Conservation (phyloP, 2,888 invertebrate species). For the Drosophila kambysellisi region DNA sequence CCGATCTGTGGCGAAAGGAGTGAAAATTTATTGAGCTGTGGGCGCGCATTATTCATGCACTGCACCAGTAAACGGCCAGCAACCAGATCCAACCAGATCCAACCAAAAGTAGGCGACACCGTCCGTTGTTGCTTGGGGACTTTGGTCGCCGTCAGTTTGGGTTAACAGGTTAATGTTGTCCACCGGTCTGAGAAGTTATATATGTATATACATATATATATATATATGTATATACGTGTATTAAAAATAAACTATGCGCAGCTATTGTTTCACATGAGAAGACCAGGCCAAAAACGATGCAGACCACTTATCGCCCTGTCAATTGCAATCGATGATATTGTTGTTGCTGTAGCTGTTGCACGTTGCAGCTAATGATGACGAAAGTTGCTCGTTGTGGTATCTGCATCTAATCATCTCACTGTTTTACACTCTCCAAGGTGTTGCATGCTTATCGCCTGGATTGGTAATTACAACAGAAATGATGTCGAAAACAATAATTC, state of each 20-base stretch:
- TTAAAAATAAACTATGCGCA: constrained; percentile 44
- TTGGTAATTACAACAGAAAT: constrained; percentile 73
- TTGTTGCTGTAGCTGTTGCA: constrained; percentile 25
- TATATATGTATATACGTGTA: neutral
- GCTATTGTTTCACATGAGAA: constrained; percentile 68
- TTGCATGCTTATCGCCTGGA: constrained; percentile 62
- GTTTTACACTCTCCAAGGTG: constrained; percentile 61
- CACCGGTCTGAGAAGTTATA: constrained; percentile 42
- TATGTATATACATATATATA: neutral
- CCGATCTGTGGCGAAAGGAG: constrained; percentile 73
- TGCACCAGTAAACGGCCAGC: constrained; percentile 49
- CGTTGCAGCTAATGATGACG: constrained; percentile 58
- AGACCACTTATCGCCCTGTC: constrained; percentile 76
- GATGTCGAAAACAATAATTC: constrained; percentile 77
- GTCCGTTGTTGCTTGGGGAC: constrained; percentile 66
- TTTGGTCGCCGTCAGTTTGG: constrained; percentile 77
- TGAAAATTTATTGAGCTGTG: constrained; percentile 84
- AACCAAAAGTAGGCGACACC: constrained; percentile 76
- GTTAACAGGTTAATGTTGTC: constrained; percentile 83
- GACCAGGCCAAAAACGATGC: constrained; percentile 34
- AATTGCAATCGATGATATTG: constrained; percentile 63
- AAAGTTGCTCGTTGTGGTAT: constrained; percentile 40
- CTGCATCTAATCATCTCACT: constrained; percentile 55
- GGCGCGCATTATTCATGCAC: constrained; percentile 84
- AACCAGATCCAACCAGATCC: constrained; percentile 30